These are phyloP conservation scores for Hyaena hyaena DNA, from an alignment of 2,113 vertebrate genomes.

Conservation along the genomic window DNA sequence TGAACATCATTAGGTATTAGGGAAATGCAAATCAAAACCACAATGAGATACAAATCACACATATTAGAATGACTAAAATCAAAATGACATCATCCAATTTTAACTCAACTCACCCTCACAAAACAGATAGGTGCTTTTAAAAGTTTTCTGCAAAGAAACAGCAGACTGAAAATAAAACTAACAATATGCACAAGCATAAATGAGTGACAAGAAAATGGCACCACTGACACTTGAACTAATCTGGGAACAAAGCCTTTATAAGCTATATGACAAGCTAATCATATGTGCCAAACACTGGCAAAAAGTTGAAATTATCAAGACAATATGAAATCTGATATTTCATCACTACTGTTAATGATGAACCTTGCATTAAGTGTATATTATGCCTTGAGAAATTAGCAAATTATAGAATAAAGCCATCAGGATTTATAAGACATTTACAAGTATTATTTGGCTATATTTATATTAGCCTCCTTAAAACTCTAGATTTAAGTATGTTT, in stretches of 20 bases:
- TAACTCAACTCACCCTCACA: background rate
- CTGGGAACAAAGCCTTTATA: constrained; percentile 29
- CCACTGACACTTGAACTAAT: background rate
- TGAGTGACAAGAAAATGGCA: constrained; percentile 56
- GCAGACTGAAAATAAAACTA: constrained; percentile 12
- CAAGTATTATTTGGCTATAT: background rate
- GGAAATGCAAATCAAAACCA: background rate
- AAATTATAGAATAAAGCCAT: background rate
- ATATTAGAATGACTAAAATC: background rate
- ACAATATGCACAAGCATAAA: background rate
- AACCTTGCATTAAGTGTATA: background rate
- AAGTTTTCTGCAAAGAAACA: background rate
- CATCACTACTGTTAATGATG: background rate
- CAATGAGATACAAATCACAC: background rate
- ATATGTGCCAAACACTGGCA: background rate
- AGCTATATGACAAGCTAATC: constrained; percentile 1
- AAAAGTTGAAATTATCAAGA: constrained; percentile 37
- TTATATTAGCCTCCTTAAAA: background rate
- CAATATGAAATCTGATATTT: constrained; percentile 43
- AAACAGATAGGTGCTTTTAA: constrained; percentile 43
- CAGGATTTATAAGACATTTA: constrained; percentile 1
- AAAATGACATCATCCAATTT: background rate
- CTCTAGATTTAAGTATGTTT: constrained; percentile 5
- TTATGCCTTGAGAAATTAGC: background rate
- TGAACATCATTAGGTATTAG: background rate